Base-by-base conservation (phyloP, 2,797 vertebrate species). In the Tiaroga cobitis region DNA sequence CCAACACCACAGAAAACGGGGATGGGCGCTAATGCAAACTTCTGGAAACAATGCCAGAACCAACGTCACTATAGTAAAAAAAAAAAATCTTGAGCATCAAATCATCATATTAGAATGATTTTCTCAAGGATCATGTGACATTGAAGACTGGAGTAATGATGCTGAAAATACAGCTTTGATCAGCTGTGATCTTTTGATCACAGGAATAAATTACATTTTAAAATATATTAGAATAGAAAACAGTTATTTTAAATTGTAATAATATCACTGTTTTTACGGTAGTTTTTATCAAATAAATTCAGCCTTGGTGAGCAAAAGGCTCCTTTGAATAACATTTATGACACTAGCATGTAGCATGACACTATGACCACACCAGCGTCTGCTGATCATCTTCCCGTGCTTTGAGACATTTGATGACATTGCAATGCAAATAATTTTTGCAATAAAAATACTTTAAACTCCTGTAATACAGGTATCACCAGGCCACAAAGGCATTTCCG, bases 401-500 rank as follows among this genome's bases (percentile, higher is more conserved):
- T 65, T 63, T 29, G 59, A 63, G 2, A 63, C 59, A 16, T 68
- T 68, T 37, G 34, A 37, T 59, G 75, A 41, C 34, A 39, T n/a
- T 41, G 7, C 37, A 10, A 18, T 43, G 34, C 34, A 41, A 8
- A 19, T n/a, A n/a, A n/a, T n/a, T n/a, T n/a, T n/a, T n/a, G n/a
- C n/a, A n/a, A n/a, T n/a, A n/a, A n/a, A n/a, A n/a, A n/a, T n/a
- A n/a, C n/a, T n/a, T n/a, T n/a, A n/a, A n/a, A n/a, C 26, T 37
- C 72, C 29, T 29, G 34, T n/a, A 77, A 83, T 89, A 1, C 93
- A 99, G 98, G 54, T 98, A 95, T 90, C 94, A 94, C 87, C 98
- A 99, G 93, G 96, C 97, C 37, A 93, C 94, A 87, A 99, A 97
- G 91, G 97, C 97, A 32, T 85, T 83, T 73, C 77, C 87, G 11